Base-by-base conservation (phyloP, 2,888 invertebrate species). In the Agrochola lota region DNA sequence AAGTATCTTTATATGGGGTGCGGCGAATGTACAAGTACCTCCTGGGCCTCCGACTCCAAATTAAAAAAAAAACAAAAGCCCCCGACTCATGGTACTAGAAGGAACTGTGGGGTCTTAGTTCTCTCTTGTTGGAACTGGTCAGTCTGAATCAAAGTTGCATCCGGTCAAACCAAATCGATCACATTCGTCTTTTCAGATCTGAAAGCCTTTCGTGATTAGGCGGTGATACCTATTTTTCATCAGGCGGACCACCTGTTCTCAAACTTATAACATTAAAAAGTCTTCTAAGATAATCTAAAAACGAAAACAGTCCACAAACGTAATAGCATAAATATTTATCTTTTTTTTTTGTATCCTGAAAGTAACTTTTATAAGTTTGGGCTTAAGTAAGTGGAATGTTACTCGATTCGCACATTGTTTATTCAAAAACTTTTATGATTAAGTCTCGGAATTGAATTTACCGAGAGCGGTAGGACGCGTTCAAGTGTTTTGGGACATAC, bases 391-490 rank as follows among this genome's bases (percentile, higher is more conserved):
- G 83, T 80, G 84, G 85, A 89, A 86, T 87, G 84, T 81, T 74
- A 80, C 88, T 81, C 87, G 84, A 87, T 89, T 89, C 82, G 85
- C 88, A 80, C 88, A 91, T 91, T 93, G 92, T 92, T 92, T 93
- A 92, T 92, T 92, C 91, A 92, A 89, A 92, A 93, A 93, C 89
- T 92, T 93, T 93, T 92, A 91, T 93, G 91, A 93, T 93, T 93
- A 92, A 93, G 90, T 91, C 90, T 80, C 79, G 88, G 81, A 92
- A 93, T 93, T 91, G 92, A 92, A 92, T 92, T 87, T 89, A 78
- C 84, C 74, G 77, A 83, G 85, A 81, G 82, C 82, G 83, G 81
- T 77, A 67, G 77, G 67, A 80, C 82, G 75, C 77, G 74, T 77
- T 80, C 77, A 78, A 88, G 85, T 86, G 82, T 78, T 84, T 63